phyloP scores from a whole-genome alignment of 2,113 vertebrate genomes.

The Spea multiplicata region DNA sequence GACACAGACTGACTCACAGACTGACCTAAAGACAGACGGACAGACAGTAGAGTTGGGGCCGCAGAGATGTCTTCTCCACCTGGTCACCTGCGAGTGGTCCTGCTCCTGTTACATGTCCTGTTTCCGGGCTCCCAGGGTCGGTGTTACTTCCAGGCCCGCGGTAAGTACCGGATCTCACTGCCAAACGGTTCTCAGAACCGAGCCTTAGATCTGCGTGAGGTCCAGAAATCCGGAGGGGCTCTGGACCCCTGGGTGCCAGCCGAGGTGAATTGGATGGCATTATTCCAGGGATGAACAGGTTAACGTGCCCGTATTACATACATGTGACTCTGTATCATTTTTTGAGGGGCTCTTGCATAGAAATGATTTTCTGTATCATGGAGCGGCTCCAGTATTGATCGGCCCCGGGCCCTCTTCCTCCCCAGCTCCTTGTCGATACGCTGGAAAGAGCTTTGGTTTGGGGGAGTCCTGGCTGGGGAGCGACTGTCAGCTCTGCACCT shows the following conservation, averaged over 20 bases:
- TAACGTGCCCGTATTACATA: no score
- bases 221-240: no score
- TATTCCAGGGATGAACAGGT: no score
- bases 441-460: constrained; percentile 75
- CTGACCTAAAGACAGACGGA: neutral
- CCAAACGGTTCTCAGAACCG: no score
- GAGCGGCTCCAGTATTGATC: no score
- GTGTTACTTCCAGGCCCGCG: constrained; percentile 38
- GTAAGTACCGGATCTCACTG: neutral
- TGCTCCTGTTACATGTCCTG: constrained; percentile 1
- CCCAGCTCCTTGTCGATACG: constrained; percentile 75
- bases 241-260: no score
- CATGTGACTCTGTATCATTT: no score
- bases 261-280: no score
- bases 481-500: constrained; percentile 88
- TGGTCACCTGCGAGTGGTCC: neutral
- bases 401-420: constrained; percentile 46
- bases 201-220: no score
- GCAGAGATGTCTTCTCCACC: neutral
- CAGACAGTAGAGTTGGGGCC: neutral
- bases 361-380: no score
- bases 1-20: neutral
- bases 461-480: constrained; percentile 87
- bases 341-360: no score
- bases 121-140: neutral